Base-by-base conservation (phyloP, 2,888 invertebrate genomes). In the Pseudococcus viburni region DNA sequence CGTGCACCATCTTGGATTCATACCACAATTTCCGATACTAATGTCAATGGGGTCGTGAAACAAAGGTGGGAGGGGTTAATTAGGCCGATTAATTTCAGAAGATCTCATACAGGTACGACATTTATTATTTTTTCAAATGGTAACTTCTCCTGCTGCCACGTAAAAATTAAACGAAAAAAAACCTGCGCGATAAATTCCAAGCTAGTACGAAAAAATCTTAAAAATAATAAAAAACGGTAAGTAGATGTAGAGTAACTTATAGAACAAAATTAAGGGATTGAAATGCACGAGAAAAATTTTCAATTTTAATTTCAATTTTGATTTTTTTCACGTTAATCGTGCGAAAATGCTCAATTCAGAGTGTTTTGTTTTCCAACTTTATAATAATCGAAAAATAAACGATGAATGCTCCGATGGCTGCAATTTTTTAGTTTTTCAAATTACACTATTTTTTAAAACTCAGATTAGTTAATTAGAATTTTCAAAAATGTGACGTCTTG, bases 81-180 rank as follows among this genome's bases (percentile, higher is more conserved):
- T 77, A 77, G 77, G 77, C 77, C 77, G 77, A 77, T 77, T 77
- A 77, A 77, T 77, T 77, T 39, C 77, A 77, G 77, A 77, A 77
- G 77, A 77, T 77, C 77, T 77, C 26, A 42, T 77, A 77, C 77
- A 55, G 55, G 55, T 55, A 55, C 55, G 55, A 55, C 55, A 55
- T 55, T 4, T 17, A n/a, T n/a, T 55, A n/a, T 55, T 55, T 55
- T 7, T 77, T 77, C n/a, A 39, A 19, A 33, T 77, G 77, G 77
- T 77, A 77, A 77, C 77, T 77, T 77, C 77, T 33, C 33, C n/a
- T 33, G 77, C 77, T 77, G 77, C 77, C 77, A 77, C 42, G 15
- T 55, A n/a, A n/a, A n/a, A n/a, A 51, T 0, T 51, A 15, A 11
- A 33, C 1, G 1, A 3, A 59, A 59, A 59, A 7, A 68, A 26